Base-by-base conservation (phyloP, 1,140 invertebrate genomes). In the Muscidifurax raptorellus region DNA sequence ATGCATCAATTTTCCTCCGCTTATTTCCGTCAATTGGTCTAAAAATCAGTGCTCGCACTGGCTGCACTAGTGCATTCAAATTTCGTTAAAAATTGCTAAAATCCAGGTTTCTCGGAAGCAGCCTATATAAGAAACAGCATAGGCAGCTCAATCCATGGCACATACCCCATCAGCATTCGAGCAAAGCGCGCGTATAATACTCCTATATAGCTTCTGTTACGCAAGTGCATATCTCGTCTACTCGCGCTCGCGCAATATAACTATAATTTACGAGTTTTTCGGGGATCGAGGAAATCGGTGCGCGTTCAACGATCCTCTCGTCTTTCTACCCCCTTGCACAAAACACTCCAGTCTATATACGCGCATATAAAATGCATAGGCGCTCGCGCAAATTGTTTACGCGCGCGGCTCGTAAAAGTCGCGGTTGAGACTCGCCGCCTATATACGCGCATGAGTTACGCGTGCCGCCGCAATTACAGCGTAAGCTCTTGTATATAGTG, bases 211-310 rank as follows among this genome's bases (percentile, higher is more conserved):
- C 71, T 30, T 69, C 64, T 5, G 27, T 74, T 74, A 36, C 71
- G 71, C 71, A 74, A 74, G 30, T 64, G 10, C 30, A 69, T 27
- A 15, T 71, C 32, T 32, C 36, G n/a, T 79, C n/a, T 32, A 30
- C 27, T 36, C 18, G 6, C 18, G 0, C n/a, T 40, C 9, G 27
- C 59, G 77, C 59, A 36, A 28, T 40, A 80, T 40, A 80, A 30
- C 79, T 47, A 47, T 69, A 71, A 80, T 80, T 80, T 80, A 71
- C 79, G 77, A 40, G 12, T 40, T 79, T 79, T 79, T 67, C 32
- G 77, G 59, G 30, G 7, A 32, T 74, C 71, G 32, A 36, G 28
- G 15, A 74, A 30, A 74, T 74, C 32, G 28, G 71, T 36, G 7
- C 18, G 9, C 71, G 2, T 28, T 72, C 69, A 28, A 30, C 30